Percentiles rank a stretch among this genome's conserved stretches.
These are phyloP conservation scores for Spodoptera litura DNA, from an alignment of 1,140 invertebrate species.

Conservation along the genomic window DNA sequence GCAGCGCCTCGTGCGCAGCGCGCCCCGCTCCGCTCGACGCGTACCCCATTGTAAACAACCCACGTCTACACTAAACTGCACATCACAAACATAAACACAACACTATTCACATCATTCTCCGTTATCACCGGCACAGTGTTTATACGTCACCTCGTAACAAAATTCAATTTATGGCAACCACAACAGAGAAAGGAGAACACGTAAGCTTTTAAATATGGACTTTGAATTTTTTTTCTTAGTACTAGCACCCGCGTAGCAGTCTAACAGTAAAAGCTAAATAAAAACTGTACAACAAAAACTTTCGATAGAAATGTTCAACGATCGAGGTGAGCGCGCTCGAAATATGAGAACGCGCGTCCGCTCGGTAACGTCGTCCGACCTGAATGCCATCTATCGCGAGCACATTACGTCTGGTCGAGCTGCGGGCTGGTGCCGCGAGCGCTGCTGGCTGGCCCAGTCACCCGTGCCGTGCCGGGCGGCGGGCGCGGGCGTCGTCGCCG, in stretches of 20 bases:
- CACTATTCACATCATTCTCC: slow-evolving; percentile 79
- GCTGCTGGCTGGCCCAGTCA: slow-evolving; percentile 60
- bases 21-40: slow-evolving; percentile 93
- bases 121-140: slow-evolving; percentile 76
- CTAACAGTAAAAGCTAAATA: slow-evolving; percentile 56
- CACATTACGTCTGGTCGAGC: slow-evolving; percentile 49
- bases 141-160: slow-evolving; percentile 62
- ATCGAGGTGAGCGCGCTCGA: slow-evolving; percentile 58
- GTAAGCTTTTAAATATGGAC: slow-evolving; percentile 35
- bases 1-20: slow-evolving; percentile 93
- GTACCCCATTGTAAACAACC: slow-evolving; percentile 91
- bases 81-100: slow-evolving; percentile 81
- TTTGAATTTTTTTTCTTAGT: slow-evolving; percentile 58
- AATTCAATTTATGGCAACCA: slow-evolving; percentile 59
- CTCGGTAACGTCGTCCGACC: slow-evolving; percentile 67
- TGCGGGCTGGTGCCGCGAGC: slow-evolving; percentile 3
- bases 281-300: slow-evolving; percentile 68
- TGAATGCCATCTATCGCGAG: slow-evolving; percentile 78
- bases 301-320: slow-evolving; percentile 61
- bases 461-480: slow-evolving; percentile 30
- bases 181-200: slow-evolving; percentile 47
- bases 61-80: slow-evolving; percentile 70
- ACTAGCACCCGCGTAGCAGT: slow-evolving; percentile 49
- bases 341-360: slow-evolving; percentile 62
- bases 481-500: slow-evolving; percentile 1